Conservation (phyloP, 2,888 invertebrate genomes). For the Ditula angustiorana region DNA sequence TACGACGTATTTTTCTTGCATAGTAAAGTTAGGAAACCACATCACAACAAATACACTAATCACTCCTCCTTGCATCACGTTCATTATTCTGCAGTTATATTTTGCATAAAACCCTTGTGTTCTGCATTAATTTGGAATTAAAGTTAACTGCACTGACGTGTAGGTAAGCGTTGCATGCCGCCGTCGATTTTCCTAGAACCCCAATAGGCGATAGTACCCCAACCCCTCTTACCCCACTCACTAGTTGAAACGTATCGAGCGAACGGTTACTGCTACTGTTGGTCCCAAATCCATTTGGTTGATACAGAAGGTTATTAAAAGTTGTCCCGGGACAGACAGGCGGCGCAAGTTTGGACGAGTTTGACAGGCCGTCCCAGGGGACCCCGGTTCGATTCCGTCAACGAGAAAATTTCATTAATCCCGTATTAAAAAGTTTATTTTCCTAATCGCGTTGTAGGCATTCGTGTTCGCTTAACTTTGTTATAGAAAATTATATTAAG, state of each 20-base stretch:
- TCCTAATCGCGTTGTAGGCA: conserved; percentile 54
- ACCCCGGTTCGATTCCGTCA: conserved; percentile 73
- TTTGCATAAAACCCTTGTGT: conserved; percentile 35
- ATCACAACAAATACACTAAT: conserved; percentile 32
- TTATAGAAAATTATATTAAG: conserved; percentile 22
- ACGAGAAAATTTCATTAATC: conserved; percentile 79
- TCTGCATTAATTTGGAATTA: conserved; percentile 34
- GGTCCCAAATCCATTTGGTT: conserved; percentile 68
- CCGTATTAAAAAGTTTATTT: conserved; percentile 68
- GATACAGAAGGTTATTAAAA: conserved; percentile 82
- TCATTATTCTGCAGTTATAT: conserved; percentile 38
- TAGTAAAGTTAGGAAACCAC: conserved; percentile 20
- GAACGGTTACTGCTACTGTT: conserved; percentile 43
- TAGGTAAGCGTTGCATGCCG: conserved; percentile 16
- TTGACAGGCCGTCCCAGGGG: conserved; percentile 74
- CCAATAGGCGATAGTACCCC: conserved; percentile 12
- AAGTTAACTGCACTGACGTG: conserved; percentile 26
- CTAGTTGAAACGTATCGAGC: conserved; percentile 56
- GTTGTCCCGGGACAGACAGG: conserved; percentile 71
- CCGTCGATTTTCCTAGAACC: conserved; percentile 1
- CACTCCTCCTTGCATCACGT: conserved; percentile 7
- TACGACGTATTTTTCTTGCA: background rate
- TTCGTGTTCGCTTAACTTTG: conserved; percentile 40
- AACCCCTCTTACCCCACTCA: background rate
- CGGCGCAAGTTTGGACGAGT: conserved; percentile 70